These are phyloP conservation scores for Metopia argyrocephala DNA, from an alignment of 2,888 invertebrate genomes.

Conservation along the genomic window DNA sequence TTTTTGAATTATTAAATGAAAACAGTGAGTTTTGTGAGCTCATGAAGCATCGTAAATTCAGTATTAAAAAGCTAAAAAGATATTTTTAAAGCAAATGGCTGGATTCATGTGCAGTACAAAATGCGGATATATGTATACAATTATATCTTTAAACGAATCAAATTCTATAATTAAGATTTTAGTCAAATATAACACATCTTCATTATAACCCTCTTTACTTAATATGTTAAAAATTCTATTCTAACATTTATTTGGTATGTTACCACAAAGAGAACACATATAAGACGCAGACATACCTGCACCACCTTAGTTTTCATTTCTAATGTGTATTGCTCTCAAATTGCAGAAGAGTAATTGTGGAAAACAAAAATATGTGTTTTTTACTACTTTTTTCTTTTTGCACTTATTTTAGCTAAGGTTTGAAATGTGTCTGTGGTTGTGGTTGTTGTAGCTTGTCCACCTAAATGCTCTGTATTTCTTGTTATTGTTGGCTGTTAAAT, in stretches of 20 bases:
- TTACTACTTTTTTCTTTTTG: neutral
- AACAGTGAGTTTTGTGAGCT: too few species aligned
- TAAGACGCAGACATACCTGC: conserved; percentile 6
- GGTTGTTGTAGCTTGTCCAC: conserved; percentile 45
- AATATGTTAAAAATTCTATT: neutral
- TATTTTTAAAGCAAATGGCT: too few species aligned
- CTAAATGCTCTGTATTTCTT: conserved; percentile 46
- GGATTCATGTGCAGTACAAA: too few species aligned
- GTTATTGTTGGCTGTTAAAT: conserved; percentile 41
- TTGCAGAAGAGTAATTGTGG: conserved; percentile 16
- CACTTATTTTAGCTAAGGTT: neutral
- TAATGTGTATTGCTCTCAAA: conserved; percentile 27
- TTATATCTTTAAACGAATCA: too few species aligned
- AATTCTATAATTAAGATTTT: too few species aligned
- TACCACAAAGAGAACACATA: neutral
- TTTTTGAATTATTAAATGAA: too few species aligned
- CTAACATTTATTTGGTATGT: conserved; percentile 12
- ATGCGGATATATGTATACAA: too few species aligned
- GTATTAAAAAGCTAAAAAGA: too few species aligned
- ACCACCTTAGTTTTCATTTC: conserved; percentile 38
- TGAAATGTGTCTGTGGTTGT: conserved; percentile 44
- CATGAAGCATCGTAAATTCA: too few species aligned
- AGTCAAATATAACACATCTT: conserved; percentile 21
- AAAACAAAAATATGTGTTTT: conserved; percentile 6
- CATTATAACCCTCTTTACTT: neutral